A percentile compares a stretch with the other conserved stretches of the same genome.
Evolutionary conservation across 2,113 vertebrate species (phyloP).

Genomic region (Ictalurus furcatus): DNA sequence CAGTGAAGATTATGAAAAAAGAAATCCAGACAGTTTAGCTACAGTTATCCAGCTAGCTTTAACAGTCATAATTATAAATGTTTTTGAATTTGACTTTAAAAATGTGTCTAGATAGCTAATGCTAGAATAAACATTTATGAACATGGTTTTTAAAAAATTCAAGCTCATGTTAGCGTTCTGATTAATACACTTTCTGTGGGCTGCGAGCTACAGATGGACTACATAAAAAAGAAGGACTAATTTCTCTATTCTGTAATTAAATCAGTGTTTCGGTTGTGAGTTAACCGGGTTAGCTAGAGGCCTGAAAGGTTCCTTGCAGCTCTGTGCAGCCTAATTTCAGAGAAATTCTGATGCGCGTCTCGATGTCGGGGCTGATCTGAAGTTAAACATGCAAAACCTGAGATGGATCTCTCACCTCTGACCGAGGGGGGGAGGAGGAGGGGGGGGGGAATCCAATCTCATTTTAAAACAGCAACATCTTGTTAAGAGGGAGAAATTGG

Average conservation of each 20-base stretch:
- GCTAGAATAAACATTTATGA: neutral
- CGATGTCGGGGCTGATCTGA: conserved; percentile 21
- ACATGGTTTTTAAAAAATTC: neutral
- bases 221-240: neutral
- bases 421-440: neutral
- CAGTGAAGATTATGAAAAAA: neutral
- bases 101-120: neutral
- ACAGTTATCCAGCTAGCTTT: neutral
- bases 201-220: neutral
- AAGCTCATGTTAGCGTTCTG: neutral
- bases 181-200: neutral
- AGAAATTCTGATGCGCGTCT: conserved; percentile 58
- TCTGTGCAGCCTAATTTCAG: conserved; percentile 73
- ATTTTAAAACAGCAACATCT: conserved; percentile 19
- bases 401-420: neutral
- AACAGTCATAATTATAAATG: neutral
- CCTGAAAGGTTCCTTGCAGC: conserved; percentile 67
- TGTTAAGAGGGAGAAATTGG: conserved; percentile 11
- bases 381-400: conserved; percentile 33
- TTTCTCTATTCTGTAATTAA: conserved; percentile 23
- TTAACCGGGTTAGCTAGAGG: conserved; percentile 66
- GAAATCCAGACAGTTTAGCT: neutral
- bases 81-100: neutral
- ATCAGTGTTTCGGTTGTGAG: conserved; percentile 33
- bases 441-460: conserved; percentile 2